Evolutionary conservation across 2,113 vertebrate genomes (phyloP), one percentile per base, ranked within the genome.

Genomic region (Benitochromis conjunctus): DNA sequence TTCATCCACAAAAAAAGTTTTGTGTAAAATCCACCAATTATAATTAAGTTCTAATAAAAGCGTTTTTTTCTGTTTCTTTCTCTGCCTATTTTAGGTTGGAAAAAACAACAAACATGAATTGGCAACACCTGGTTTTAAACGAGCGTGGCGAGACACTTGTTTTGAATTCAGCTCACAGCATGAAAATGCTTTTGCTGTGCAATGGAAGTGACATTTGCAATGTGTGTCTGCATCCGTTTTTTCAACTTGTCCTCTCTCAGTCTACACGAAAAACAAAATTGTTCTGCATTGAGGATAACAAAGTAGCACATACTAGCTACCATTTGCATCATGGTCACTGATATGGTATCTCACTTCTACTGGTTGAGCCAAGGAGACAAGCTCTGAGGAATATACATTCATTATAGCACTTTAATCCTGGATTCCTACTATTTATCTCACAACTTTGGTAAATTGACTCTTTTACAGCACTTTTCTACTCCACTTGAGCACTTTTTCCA

Each of bases 101-200:
- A 51, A 76, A 78, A 78, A 21, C 12, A 34, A 81, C 66, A 74
- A 48, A 71, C 41, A n/a, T 64, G 10, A 64, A 66, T 24, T 5
- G 54, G n/a, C 60, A 57, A 66, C 76, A 60, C 85, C 83, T 89
- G 80, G 84, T 54, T 91, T 81, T 55, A 19, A 41, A 51, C 13
- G 9, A 34, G 38, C 13, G 1, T 6, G n/a, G 36, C 13, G n/a
- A 69, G n/a, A 24, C 7, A 24, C 41, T 43, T 3, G 11, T 2
- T 43, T 12, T 26, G 26, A 64, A 6, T 51, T 9, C 6, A 53
- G 26, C 29, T 26, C 48, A 74, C 24, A 56, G 54, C 12, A 66
- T 41, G 19, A 66, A 41, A 36, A 56, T 4, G n/a, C 31, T 41
- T 48, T 48, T 46, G 6, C 6, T 12, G 24, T 31, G 16, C 24